A percentile compares a stretch with the other conserved stretches of the same genome.
phyloP scores from a whole-genome alignment of 1,140 invertebrate genomes.

The Dufourea novaeangliae region DNA sequence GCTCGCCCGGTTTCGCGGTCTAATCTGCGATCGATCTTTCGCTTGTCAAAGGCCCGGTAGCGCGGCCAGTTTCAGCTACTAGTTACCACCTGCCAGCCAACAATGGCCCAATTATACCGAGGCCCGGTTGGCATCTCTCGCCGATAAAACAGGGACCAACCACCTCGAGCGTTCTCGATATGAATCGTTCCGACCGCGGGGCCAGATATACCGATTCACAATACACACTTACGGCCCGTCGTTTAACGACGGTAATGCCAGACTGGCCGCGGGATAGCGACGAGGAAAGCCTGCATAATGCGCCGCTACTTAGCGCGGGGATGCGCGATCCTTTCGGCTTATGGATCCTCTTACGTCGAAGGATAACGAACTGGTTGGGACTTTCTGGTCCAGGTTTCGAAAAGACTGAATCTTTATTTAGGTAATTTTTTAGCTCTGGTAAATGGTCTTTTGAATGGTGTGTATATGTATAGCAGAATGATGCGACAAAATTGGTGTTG shows the following conservation, averaged over 20 bases:
- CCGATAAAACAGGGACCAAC: slow-evolving; percentile 45
- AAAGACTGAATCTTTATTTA: too few relatives aligned
- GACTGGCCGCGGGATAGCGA: not conserved
- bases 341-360: not conserved
- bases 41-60: slow-evolving; percentile 37
- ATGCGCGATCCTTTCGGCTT: not conserved
- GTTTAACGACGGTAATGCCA: slow-evolving; percentile 11
- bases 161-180: slow-evolving; percentile 44
- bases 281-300: slow-evolving; percentile 40
- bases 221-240: slow-evolving; percentile 14
- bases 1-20: not conserved
- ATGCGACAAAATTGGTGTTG: too few relatives aligned
- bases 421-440: too few relatives aligned
- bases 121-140: slow-evolving; percentile 25
- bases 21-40: slow-evolving; percentile 56
- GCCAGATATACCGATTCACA: slow-evolving; percentile 27
- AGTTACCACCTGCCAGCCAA: slow-evolving; percentile 57
- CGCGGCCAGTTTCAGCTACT: slow-evolving; percentile 12
- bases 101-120: slow-evolving; percentile 56
- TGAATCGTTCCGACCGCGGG: slow-evolving; percentile 21
- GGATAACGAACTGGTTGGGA: too few relatives aligned
- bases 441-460: too few relatives aligned
- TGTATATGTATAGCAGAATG: too few relatives aligned
- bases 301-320: not conserved
- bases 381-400: too few relatives aligned